Base-by-base conservation (phyloP, 2,113 vertebrate species). In the Climacteris rufus region DNA sequence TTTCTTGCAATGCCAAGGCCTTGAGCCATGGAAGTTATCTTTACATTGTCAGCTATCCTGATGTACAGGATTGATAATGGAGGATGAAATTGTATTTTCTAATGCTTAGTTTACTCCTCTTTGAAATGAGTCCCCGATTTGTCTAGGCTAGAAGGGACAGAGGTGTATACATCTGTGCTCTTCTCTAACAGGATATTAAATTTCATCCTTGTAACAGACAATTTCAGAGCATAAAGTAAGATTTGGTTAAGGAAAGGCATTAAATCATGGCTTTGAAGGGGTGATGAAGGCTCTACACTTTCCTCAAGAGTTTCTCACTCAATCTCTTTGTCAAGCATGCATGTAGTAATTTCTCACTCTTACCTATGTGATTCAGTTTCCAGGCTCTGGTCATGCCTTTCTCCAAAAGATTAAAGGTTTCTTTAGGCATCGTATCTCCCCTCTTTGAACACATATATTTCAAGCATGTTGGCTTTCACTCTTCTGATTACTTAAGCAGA, bases 41-140 rank as follows among this genome's bases (percentile, higher is more conserved):
- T 87, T 63, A 37, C 49, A 80, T 19, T 77, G 45, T 85, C 85
- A 85, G 8, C 20, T 76, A 13, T 85, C 70, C 53, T 74, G 92
- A 25, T 79, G 37, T 85, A 77, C 60, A 80, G 65, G 82, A 88
- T 57, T 86, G 82, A 88, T 94, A 94, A 92, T 63, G 35, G 59
- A 83, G 42, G 56, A 76, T 95, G 68, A 80, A 93, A 83, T 59
- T 74, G 23, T 79, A 49, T 95, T 94, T 92, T 88, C 79, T 45
- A 88, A 10, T 63, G n/a, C 16, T 93, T 90, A 88, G 63, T 93
- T 96, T 74, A 92, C 54, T 90, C 27, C 45, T 88, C 63, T 86
- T 92, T 88, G 90, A 95, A 92, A 90, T 25, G 45, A 92, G n/a
- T 61, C 42, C 11, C 19, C 13, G 12, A 65, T 93, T 94, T 92